These are phyloP conservation scores for Podilymbus podiceps DNA, from an alignment of 2,113 vertebrate species.

Conservation along the genomic window DNA sequence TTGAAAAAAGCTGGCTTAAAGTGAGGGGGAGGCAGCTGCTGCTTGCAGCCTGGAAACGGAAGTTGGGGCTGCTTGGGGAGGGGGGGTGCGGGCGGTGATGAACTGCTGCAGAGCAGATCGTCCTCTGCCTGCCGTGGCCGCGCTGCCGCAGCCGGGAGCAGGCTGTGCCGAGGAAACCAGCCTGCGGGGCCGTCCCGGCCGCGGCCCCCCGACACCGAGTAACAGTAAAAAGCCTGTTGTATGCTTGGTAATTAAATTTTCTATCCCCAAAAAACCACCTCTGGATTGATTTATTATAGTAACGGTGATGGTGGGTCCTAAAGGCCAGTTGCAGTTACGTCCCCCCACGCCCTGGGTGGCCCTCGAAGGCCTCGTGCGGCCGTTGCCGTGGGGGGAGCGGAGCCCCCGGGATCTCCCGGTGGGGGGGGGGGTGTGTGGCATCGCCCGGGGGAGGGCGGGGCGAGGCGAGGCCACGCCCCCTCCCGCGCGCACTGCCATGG, in stretches of 20 bases:
- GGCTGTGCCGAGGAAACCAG: not conserved
- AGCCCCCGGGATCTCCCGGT: too few species aligned
- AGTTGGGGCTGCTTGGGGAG: too few species aligned
- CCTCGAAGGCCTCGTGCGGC: too few species aligned
- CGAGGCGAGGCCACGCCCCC: rapidly evolving
- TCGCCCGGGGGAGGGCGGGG: not conserved
- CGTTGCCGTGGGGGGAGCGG: too few species aligned
- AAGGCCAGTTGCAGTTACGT: too few species aligned
- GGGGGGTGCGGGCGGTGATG: too few species aligned
- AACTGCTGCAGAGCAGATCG: not conserved
- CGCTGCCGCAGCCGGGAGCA: too few species aligned
- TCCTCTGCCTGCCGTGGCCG: not conserved
- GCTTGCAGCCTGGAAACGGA: not conserved
- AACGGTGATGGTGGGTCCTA: not conserved
- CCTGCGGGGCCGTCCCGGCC: too few species aligned
- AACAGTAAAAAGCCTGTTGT: too few species aligned
- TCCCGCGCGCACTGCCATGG: not conserved
- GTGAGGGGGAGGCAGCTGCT: not conserved
- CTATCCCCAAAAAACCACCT: not conserved
- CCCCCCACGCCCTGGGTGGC: too few species aligned
- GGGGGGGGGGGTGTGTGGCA: too few species aligned
- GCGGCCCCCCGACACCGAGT: too few species aligned
- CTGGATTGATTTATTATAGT: not conserved
- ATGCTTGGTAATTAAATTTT: not conserved
- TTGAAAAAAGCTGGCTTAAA: constrained; percentile 78